Conservation (phyloP, 1,140 invertebrate genomes). For the Zelostemma sp. region DNA sequence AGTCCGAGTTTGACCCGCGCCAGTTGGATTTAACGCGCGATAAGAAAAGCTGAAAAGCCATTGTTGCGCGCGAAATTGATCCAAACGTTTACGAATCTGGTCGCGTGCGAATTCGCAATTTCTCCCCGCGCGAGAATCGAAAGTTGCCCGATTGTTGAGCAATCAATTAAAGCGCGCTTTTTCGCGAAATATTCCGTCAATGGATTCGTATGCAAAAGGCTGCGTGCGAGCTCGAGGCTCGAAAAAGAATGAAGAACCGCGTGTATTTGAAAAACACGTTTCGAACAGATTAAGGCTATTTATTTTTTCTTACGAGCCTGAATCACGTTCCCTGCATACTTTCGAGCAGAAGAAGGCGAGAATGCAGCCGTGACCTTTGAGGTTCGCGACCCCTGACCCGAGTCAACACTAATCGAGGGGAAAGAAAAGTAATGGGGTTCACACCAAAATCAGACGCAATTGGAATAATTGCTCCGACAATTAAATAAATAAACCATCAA, state of each 20-base stretch:
- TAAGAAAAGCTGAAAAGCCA: constrained; percentile 45
- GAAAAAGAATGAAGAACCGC: background rate
- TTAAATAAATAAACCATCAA: no score
- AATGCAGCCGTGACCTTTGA: constrained; percentile 44
- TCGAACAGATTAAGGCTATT: constrained; percentile 28
- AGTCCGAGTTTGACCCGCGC: constrained; percentile 15
- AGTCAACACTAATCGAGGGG: constrained; percentile 40
- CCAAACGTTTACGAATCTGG: constrained; percentile 25
- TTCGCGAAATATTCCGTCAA: no score
- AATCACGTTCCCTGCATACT: constrained; percentile 33
- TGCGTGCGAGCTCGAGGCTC: no score
- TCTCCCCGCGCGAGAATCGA: no score
- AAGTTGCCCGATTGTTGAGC: no score
- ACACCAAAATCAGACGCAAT: constrained; percentile 34
- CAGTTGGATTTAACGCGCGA: constrained; percentile 43
- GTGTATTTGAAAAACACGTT: constrained; percentile 24
- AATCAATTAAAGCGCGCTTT: no score
- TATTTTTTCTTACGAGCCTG: constrained; percentile 25
- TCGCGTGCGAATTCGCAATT: no score
- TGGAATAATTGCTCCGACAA: constrained; percentile 42
- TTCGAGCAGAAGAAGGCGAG: constrained; percentile 38
- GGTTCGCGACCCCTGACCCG: constrained; percentile 47
- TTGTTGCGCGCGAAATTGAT: constrained; percentile 46
- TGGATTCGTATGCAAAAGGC: no score
- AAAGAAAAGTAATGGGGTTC: constrained; percentile 37